These are phyloP conservation scores for Phrynocephalus guinanensis DNA, from an alignment of 2,797 vertebrate genomes.

Conservation along the genomic window DNA sequence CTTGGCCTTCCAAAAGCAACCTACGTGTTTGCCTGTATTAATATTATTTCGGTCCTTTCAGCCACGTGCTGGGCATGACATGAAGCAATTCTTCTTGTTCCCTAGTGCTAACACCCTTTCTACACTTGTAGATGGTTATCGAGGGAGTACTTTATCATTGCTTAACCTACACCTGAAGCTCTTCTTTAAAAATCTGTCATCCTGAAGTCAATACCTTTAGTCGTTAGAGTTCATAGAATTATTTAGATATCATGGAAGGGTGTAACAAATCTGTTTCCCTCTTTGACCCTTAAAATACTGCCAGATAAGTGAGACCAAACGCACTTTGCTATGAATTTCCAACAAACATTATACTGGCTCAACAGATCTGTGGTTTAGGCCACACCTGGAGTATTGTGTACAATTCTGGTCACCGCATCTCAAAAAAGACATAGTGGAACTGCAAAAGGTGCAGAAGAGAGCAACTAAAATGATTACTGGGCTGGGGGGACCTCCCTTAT, in stretches of 20 bases:
- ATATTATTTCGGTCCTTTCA: slow-evolving; percentile 51
- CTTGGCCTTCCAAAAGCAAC: slow-evolving; percentile 47
- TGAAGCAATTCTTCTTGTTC: slow-evolving; percentile 48
- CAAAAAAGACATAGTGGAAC: too few relatives aligned
- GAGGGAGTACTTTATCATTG: slow-evolving; percentile 49
- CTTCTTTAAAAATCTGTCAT: slow-evolving; percentile 41
- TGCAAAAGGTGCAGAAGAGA: too few relatives aligned
- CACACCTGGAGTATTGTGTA: too few relatives aligned
- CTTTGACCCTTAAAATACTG: background rate
- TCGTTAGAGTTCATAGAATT: slow-evolving; percentile 36
- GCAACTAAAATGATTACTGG: too few relatives aligned
- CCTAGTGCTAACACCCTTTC: slow-evolving; percentile 51
- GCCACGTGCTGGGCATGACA: background rate
- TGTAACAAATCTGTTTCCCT: background rate
- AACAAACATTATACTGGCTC: background rate
- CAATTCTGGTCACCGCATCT: too few relatives aligned
- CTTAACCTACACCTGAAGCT: slow-evolving; percentile 29
- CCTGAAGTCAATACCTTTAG: slow-evolving; percentile 34
- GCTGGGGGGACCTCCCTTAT: too few relatives aligned
- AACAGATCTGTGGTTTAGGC: background rate
- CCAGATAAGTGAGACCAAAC: background rate
- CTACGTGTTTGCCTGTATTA: slow-evolving; percentile 49
- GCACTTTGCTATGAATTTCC: background rate
- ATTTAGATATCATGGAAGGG: slow-evolving; percentile 7
- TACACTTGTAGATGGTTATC: slow-evolving; percentile 65